Base-by-base conservation (phyloP, 2,888 invertebrate genomes). In the Mythimna impura region DNA sequence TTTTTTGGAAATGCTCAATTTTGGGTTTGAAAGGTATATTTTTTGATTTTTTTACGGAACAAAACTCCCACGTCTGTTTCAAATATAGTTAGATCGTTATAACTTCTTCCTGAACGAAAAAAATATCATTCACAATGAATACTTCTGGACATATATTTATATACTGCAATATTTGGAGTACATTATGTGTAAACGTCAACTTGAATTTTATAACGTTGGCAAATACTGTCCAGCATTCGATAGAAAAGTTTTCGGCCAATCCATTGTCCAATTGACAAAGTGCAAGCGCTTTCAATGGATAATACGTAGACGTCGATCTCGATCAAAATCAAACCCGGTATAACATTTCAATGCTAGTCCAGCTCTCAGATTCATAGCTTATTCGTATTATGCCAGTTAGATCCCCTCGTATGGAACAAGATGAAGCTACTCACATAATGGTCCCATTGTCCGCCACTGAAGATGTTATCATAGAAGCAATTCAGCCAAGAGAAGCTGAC, bases 371-470 rank as follows among this genome's bases (percentile, higher is more conserved):
- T 91, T 91, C 91, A 89, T 90, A 83, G 89, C 85, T 84, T 88
- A 90, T 87, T 90, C 90, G 88, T 89, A 90, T 89, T 89, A 89
- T 88, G 87, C 85, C 89, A 87, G 90, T 89, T 88, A 88, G 85
- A 84, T 88, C 86, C 83, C 87, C 88, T 88, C 89, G 84, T 81
- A 89, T 87, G 86, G 86, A 88, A 79, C 86, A 86, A 91, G 90
- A 92, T 89, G 91, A 89, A 90, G 89, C 90, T 89, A 89, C 89
- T 92, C 91, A 89, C 89, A 92, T 94, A 93, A 93, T 92, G 89
- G 91, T 88, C 85, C 92, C 83, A 93, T 94, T 94, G 94, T 94
- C 89, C 88, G 87, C 78, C 76, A 83, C 80, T 87, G 89, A 91
- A 92, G 91, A 93, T 91, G 91, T 90, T 93, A 93, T 93, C 92